Base-by-base conservation (phyloP, 2,113 vertebrate species). In the Fulica atra region DNA sequence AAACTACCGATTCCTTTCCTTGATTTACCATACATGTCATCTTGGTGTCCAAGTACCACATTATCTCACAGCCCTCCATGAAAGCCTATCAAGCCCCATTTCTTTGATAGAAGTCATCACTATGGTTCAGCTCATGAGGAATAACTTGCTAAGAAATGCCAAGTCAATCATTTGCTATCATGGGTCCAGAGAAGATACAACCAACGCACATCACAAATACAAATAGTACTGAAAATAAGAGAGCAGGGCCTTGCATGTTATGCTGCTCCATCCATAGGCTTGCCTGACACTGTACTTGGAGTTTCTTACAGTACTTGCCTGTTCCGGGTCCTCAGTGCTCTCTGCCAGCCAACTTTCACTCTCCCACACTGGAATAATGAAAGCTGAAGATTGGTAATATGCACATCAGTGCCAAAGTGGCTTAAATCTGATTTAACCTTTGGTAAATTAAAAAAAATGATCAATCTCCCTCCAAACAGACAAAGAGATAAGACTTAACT, bases 371-470 rank as follows among this genome's bases (percentile, higher is more conserved):
- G 18, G 12, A 81, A 74, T 53, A 84, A 84, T 5, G 26, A 91
- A 86, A 86, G 80, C 36, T 88, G 69, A 86, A 70, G 78, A 29
- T 33, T 38, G 20, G 38, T 48, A 79, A 74, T 28, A 40, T 38
- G 81, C 72, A 72, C n/a, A 81, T 79, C 51, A 35, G 5, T n/a
- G 42, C 56, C 61, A 57, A 92, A 91, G 69, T n/a, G 29, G 64
- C 56, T 68, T 93, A 73, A 93, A 81, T 59, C 63, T 46, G 16
- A 46, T 46, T 46, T 46, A 46, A 70, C 2, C 0, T 88, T 60
- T 48, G 29, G 81, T 84, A 91, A 79, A 92, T 89, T 64, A 69
- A 91, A 89, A 44, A 48, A 93, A 89, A 36, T 76, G 9, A 94
- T 78, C 92, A 88, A 14, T 70, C 88, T 90, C 70, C 38, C 44